Conservation (phyloP, 2,797 vertebrate genomes). For the Eremophila alpestris region DNA sequence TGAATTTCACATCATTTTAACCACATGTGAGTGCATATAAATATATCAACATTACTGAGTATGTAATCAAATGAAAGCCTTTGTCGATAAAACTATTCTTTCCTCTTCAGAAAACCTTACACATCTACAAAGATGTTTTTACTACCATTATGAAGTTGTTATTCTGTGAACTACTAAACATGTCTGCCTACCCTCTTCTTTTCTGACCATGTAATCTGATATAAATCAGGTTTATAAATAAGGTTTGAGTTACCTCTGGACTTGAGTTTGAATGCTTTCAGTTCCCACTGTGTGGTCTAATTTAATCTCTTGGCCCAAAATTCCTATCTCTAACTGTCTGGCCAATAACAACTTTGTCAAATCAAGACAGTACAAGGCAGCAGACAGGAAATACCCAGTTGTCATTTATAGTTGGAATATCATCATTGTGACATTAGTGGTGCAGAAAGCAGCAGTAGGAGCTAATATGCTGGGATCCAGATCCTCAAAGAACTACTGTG, state of each 20-base stretch:
- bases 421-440: neutral
- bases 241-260: neutral
- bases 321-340: neutral
- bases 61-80: neutral
- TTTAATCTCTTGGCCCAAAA: neutral
- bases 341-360: neutral
- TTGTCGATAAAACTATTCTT: neutral
- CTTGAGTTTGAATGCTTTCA: neutral
- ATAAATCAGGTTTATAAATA: neutral
- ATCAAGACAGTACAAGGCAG: neutral
- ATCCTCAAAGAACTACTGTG: neutral
- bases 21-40: neutral
- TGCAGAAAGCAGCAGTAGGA: neutral
- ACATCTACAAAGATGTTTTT: neutral
- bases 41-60: neutral
- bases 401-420: neutral
- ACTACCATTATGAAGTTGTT: neutral
- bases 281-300: neutral
- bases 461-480: neutral
- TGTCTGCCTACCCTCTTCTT: neutral
- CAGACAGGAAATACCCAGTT: neutral
- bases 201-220: neutral
- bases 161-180: neutral
- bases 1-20: neutral
- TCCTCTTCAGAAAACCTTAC: neutral